Conservation (phyloP, 2,113 vertebrate species). For the Peromyscus maniculatus region DNA sequence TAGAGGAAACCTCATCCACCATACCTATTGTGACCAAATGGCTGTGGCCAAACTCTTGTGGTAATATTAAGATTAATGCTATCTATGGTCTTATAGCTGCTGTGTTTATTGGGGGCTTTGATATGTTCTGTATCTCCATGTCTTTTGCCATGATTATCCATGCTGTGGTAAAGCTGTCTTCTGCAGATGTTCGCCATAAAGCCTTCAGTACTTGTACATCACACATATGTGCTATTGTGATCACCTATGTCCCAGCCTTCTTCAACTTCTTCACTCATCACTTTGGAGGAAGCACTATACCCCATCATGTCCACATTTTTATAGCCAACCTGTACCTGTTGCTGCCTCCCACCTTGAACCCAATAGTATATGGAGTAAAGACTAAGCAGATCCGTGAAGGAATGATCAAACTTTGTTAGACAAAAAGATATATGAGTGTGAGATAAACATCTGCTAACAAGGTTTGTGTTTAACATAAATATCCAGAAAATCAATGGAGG, state of each 20-base stretch:
- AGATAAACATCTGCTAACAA: not conserved
- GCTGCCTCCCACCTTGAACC: slow-evolving; percentile 77
- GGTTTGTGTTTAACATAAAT: not conserved
- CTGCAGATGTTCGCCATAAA: slow-evolving; percentile 62
- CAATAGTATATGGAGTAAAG: slow-evolving; percentile 81
- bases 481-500: not conserved
- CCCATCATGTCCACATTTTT: slow-evolving; percentile 69
- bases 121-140: slow-evolving; percentile 38
- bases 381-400: slow-evolving; percentile 79
- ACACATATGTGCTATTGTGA: slow-evolving; percentile 73
- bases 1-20: slow-evolving; percentile 42
- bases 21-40: slow-evolving; percentile 76
- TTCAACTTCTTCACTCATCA: slow-evolving; percentile 80
- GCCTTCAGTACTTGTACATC: slow-evolving; percentile 75
- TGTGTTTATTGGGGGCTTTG: slow-evolving; percentile 35
- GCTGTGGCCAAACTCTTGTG: slow-evolving; percentile 74
- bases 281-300: slow-evolving; percentile 70
- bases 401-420: slow-evolving; percentile 44
- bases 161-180: slow-evolving; percentile 53
- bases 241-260: slow-evolving; percentile 77
- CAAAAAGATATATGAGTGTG: slow-evolving; percentile 32
- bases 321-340: slow-evolving; percentile 77
- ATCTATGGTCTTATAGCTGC: slow-evolving; percentile 69
- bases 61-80: slow-evolving; percentile 53
- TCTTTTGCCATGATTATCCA: slow-evolving; percentile 71